Evolutionary conservation across 2,888 invertebrate species (phyloP), one percentile per base, ranked within the genome.

Genomic region (Torymus tubicola): DNA sequence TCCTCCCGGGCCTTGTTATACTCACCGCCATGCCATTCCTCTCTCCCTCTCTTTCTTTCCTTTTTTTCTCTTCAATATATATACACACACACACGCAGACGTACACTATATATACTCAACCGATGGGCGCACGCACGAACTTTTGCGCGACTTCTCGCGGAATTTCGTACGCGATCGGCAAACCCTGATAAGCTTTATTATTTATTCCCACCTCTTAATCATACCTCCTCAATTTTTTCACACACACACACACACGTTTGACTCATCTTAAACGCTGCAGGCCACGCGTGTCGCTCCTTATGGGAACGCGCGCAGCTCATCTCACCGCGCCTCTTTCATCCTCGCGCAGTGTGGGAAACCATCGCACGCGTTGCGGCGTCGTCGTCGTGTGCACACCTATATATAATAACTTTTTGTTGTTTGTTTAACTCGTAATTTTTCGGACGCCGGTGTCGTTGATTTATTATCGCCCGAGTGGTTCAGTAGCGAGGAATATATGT

Each of bases 11-110:
- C 75, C 75, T 76, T 76, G 68, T 76, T 60, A 42, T 42, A 80
- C 82, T 84, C 83, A 83, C 84, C 84, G 84, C 84, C 83, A 79
- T 83, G 75, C 75, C 68, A 76, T 76, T 84, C 82, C 83, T 81
- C 79, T 81, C 73, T 72, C 76, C 71, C 74, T 60, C 77, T 68
- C 61, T 50, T 60, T 67, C 58, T 64, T 31, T 24, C 68, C 31
- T 61, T 68, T 78, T 79, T 67, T 71, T 61, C 31, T 2, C 67
- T 61, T 18, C 65, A 18, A 81, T 81, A 71, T 16, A 55, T 64
- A 12, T 50, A 16, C 50, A 14, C 8, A 42, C 42, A 31, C 42
- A 42, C 31, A n/a, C n/a, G n/a, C n/a, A n/a, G n/a, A n/a, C n/a
- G n/a, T n/a, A n/a, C n/a, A n/a, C n/a, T n/a, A n/a, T n/a, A n/a